A percentile compares a stretch with the other conserved stretches of the same genome.
Conservation (phyloP, 92 coral and sea anemone species). For the Palythoa grandis region DNA sequence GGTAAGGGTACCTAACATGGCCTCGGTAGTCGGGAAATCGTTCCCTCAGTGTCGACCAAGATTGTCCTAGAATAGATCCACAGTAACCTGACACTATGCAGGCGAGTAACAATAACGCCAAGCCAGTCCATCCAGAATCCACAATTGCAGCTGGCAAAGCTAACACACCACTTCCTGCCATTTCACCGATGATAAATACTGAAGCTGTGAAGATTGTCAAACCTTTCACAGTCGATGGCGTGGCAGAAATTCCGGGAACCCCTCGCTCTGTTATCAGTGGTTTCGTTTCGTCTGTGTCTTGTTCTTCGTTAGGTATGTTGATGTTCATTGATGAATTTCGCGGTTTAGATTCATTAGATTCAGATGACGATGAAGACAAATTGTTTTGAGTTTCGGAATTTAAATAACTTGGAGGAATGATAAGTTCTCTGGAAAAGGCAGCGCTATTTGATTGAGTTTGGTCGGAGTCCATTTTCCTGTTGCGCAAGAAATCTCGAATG, state of each 20-base stretch:
- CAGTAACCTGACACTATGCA: slow-evolving; percentile 88
- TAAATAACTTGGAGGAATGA: neutral
- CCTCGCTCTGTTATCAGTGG: slow-evolving; percentile 27
- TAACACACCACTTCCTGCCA: slow-evolving; percentile 98
- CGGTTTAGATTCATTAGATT: neutral
- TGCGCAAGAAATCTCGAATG: neutral
- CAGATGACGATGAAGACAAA: slow-evolving; percentile 5
- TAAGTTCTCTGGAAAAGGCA: slow-evolving; percentile 16
- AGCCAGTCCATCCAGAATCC: slow-evolving; percentile 80
- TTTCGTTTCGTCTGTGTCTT: neutral
- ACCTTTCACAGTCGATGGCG: slow-evolving; percentile 52
- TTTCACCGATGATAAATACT: slow-evolving; percentile 90
- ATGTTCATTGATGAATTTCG: neutral
- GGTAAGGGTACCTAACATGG: slow-evolving; percentile 91
- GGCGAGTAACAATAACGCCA: slow-evolving; percentile 69
- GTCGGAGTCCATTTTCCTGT: neutral
- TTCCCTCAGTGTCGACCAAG: slow-evolving; percentile 79
- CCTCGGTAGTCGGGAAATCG: slow-evolving; percentile 77
- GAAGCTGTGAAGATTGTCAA: slow-evolving; percentile 92
- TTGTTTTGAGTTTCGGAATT: slow-evolving; percentile 4
- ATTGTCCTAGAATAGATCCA: slow-evolving; percentile 80
- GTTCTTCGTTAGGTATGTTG: neutral
- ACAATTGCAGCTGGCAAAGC: slow-evolving; percentile 92
- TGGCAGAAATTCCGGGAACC: neutral
- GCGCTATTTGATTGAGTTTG: neutral